Conservation (phyloP, 2,113 vertebrate species). For the Stigmatopora argus region DNA sequence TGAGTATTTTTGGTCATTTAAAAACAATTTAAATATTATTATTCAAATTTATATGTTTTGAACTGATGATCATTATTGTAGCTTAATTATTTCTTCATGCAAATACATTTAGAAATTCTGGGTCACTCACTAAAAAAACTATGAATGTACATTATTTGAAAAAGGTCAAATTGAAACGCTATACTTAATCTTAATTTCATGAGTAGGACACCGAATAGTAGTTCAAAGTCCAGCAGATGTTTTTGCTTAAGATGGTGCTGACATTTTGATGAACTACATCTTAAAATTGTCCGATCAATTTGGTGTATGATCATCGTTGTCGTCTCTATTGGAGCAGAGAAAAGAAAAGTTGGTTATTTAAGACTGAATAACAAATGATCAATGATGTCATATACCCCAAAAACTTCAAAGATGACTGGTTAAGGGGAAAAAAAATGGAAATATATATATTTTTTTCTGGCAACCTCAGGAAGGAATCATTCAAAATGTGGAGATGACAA, state of each 20-base stretch:
- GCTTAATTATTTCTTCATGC: too few species aligned
- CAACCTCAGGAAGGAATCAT: not conserved
- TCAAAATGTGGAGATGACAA: too few species aligned
- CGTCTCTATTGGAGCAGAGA: not conserved
- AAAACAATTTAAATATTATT: too few species aligned
- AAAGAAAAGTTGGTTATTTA: not conserved
- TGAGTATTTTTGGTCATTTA: too few species aligned
- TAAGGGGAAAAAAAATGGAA: not conserved
- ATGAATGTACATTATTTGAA: too few species aligned
- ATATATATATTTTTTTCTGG: not conserved
- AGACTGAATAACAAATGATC: not conserved
- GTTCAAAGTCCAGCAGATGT: constrained; percentile 45
- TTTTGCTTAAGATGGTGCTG: constrained; percentile 21
- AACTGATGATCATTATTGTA: too few species aligned
- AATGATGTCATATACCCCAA: not conserved
- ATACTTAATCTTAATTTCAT: constrained; percentile 32
- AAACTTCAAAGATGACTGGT: not conserved
- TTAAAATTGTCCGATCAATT: not conserved
- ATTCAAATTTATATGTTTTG: too few species aligned
- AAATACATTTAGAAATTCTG: too few species aligned
- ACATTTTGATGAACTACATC: not conserved
- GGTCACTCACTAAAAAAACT: too few species aligned
- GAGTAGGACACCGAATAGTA: constrained; percentile 39
- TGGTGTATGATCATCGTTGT: not conserved
- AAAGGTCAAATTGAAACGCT: not conserved